phyloP scores from a whole-genome alignment of 1,140 invertebrate genomes.

The Acromyrmex charruanus region DNA sequence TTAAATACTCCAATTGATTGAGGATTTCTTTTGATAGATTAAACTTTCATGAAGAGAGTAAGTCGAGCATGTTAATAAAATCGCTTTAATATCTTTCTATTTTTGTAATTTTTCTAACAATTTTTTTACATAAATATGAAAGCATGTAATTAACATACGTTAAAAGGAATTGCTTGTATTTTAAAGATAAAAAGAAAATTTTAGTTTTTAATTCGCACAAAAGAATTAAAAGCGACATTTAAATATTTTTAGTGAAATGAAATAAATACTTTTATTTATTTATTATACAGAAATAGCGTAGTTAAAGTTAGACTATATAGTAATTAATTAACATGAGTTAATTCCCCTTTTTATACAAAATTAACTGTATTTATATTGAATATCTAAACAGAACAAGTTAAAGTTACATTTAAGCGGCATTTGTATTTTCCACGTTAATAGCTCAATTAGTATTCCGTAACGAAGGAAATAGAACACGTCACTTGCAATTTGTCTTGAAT shows the following conservation, averaged over 20 bases:
- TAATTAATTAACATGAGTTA: background rate
- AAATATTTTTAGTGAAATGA: background rate
- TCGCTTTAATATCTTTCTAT: background rate
- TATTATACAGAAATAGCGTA: background rate
- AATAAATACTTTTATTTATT: background rate
- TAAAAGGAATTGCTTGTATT: background rate
- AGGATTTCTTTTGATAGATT: constrained; percentile 35
- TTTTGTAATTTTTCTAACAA: background rate
- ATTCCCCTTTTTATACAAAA: background rate
- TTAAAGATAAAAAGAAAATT: background rate
- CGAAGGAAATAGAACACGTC: constrained; percentile 9
- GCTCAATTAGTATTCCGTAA: constrained; percentile 46
- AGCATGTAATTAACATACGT: background rate
- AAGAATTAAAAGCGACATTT: constrained; percentile 10
- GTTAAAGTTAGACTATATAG: background rate
- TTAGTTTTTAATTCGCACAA: background rate
- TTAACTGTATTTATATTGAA: background rate
- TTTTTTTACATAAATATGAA: constrained; percentile 11
- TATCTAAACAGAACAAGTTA: constrained; percentile 3
- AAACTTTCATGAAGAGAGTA: constrained; percentile 4
- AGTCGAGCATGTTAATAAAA: background rate
- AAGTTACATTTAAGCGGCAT: background rate
- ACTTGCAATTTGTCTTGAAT: constrained; percentile 45
- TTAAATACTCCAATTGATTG: constrained; percentile 22
- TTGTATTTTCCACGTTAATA: constrained; percentile 33